Base-by-base conservation (phyloP, 2,113 vertebrate species). In the Caracal caracal region DNA sequence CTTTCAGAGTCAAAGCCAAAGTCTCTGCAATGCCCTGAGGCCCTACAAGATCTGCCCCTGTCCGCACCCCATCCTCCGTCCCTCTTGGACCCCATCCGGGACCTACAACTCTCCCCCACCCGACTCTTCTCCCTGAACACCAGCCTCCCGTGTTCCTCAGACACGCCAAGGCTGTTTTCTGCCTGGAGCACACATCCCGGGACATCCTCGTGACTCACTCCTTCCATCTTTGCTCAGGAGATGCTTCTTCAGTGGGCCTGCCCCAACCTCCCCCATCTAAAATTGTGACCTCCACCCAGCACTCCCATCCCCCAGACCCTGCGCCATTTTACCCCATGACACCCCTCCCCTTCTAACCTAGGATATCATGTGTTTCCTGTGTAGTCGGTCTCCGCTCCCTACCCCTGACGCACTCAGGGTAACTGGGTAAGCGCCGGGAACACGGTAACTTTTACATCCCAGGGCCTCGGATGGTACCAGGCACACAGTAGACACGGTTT, bases 1-100 rank as follows among this genome's bases (percentile, higher is more conserved):
- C 68, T 66, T 16, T 75, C 59, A 66, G 20, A 51, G 53, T 94
- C 53, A 63, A 81, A 75, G 68, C 66, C 56, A 76, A 65, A 65
- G 43, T 75, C 20, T 61, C n/a, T 4, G 28, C 26, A 24, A 24
- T 35, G 51, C 40, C n/a, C 51, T 1, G 10, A 63, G 37, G 4
- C 51, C 24, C 24, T 19, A 33, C 40, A 5, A 3, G 8, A 47
- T 35, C 93, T 51, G 24, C 8, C 43, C 40, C 56, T 9, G 7
- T 47, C 56, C 15, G 28, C 8, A 5, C 15, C 28, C 92, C 75
- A n/a, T 8, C n/a, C 35, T 35, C 10, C 1, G 40, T 19, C 40
- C 71, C 70, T 19, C 20, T 80, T 76, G 16, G 11, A 35, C 40
- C 40, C 22, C 40, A 22, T 47, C 37, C 66, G 12, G 8, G 30